Base-by-base conservation (phyloP, 2,888 invertebrate species). In the Heliconius cydno region DNA sequence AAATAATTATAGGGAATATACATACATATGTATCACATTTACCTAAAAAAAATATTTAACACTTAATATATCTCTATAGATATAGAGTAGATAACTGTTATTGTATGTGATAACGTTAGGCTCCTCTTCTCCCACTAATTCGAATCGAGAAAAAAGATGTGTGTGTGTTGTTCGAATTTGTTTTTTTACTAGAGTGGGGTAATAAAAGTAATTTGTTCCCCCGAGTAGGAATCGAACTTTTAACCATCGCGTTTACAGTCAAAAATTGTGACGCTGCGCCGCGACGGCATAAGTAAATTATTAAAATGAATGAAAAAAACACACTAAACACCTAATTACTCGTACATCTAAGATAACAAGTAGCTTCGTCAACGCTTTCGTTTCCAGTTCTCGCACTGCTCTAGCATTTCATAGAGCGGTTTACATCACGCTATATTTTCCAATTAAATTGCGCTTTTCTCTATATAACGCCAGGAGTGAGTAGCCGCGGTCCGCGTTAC, bases 281-380 rank as follows among this genome's bases (percentile, higher is more conserved):
- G 30, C 30, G 30, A 30, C 30, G 30, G 30, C 38, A 38, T 46
- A 15, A 57, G 57, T 13, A 30, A 30, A 28, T 28, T 28, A 28
- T 3, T 3, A 3, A 30, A 68, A 68, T 38, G 13, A n/a, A 38
- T 68, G 22, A 13, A 41, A n/a, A 34, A 41, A 25, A 25, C 25
- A 25, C 3, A 41, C 13, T 12, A 25, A 38, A n/a, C 2, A 10
- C 22, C 19, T 34, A n/a, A 57, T 34, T 57, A 57, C n/a, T 52
- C 7, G 12, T 57, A 60, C n/a, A n/a, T 60, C n/a, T 34, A n/a
- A 73, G 60, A n/a, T n/a, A 60, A 25, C 34, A 25, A 22, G 70
- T 72, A 38, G 63, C 75, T 28, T 66, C 65, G 73, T 57, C 34
- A 38, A 75, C 79, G 81, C 81, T 81, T 81, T 81, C 81, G 76